Percentiles rank a stretch among this genome's conserved stretches.
phyloP scores from a whole-genome alignment of 2,888 invertebrate species.

The Phragmatobia fuliginosa region DNA sequence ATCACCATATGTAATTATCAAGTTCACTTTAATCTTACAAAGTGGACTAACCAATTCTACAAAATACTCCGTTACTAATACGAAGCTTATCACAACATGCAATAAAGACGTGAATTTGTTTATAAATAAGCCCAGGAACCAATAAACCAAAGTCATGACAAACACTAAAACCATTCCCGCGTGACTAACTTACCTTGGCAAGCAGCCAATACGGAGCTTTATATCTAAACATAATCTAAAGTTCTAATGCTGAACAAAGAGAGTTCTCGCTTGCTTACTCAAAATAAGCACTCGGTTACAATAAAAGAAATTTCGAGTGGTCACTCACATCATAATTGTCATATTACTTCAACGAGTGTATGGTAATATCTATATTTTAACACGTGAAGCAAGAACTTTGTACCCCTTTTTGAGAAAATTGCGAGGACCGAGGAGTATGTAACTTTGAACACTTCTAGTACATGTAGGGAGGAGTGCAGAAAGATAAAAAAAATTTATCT shows the following conservation, averaged over 20 bases:
- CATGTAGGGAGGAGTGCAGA: too few species aligned
- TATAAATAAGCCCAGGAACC: neutral
- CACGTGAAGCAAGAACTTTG: too few species aligned
- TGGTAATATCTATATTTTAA: too few species aligned
- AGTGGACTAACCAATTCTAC: neutral
- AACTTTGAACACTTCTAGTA: too few species aligned
- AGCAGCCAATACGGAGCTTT: constrained; percentile 35
- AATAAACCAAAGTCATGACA: constrained; percentile 35
- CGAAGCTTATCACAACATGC: neutral
- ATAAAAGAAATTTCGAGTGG: too few species aligned
- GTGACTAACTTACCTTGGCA: constrained; percentile 41
- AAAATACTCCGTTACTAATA: neutral
- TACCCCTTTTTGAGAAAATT: too few species aligned
- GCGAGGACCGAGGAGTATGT: too few species aligned
- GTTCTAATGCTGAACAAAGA: constrained; percentile 4
- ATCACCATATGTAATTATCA: too few species aligned
- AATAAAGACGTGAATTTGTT: constrained; percentile 4
- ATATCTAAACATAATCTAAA: constrained; percentile 27
- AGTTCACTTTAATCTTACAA: too few species aligned
- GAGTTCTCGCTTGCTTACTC: neutral
- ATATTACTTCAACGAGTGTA: too few species aligned
- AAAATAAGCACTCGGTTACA: neutral
- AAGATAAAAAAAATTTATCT: too few species aligned
- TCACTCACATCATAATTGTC: too few species aligned
- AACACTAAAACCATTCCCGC: constrained; percentile 33